Evolutionary conservation across 2,797 vertebrate genomes (phyloP).

Genomic region (Jordanella pulchra): DNA sequence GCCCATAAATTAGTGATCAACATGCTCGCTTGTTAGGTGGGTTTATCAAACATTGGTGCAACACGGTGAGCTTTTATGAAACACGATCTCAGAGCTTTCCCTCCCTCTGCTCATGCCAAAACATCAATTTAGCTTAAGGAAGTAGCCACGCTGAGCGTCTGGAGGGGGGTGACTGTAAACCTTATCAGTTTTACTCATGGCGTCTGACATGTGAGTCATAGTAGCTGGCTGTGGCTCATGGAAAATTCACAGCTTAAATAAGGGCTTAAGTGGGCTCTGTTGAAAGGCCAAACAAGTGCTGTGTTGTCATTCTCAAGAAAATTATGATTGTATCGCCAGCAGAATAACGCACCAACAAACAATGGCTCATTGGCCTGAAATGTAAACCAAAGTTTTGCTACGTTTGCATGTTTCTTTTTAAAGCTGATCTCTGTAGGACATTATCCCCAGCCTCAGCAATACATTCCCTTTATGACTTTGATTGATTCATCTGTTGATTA

Average conservation of each 20-base stretch:
- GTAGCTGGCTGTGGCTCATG: conserved; percentile 50
- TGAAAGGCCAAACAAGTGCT: conserved; percentile 40
- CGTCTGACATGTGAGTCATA: conserved; percentile 62
- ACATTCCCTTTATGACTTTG: not conserved
- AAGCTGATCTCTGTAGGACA: not conserved
- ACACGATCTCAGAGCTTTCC: conserved; percentile 35
- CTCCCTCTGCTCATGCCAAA: conserved; percentile 43
- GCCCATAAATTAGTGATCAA: conserved; percentile 75
- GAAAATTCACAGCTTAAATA: conserved; percentile 63
- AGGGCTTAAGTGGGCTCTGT: conserved; percentile 48
- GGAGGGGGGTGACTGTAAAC: conserved; percentile 17
- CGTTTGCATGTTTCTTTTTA: not conserved
- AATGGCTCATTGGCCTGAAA: not conserved
- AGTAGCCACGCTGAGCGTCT: conserved; percentile 18
- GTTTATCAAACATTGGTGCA: conserved; percentile 15
- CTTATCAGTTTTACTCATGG: conserved; percentile 60
- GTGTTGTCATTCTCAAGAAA: conserved; percentile 50
- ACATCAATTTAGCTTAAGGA: conserved; percentile 55
- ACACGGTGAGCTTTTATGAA: conserved; percentile 44
- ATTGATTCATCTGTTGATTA: too few relatives aligned
- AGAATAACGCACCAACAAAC: conserved; percentile 20
- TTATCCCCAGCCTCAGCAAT: not conserved
- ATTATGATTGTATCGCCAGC: conserved; percentile 35
- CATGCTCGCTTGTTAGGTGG: conserved; percentile 65
- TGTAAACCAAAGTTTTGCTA: conserved; percentile 1